Base-by-base conservation (phyloP, 2,888 invertebrate species). In the Baccha elongata region DNA sequence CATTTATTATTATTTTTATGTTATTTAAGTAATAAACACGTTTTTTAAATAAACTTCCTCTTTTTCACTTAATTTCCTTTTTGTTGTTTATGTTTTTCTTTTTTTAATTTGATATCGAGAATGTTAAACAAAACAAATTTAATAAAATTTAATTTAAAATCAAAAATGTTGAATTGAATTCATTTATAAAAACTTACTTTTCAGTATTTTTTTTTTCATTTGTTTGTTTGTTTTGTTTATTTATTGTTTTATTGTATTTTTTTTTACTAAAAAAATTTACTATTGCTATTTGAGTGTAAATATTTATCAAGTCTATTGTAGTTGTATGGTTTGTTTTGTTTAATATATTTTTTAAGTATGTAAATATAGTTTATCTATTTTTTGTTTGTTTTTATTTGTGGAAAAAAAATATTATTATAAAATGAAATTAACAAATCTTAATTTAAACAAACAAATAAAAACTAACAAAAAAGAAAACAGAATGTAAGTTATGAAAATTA, bases 281-380 rank as follows among this genome's bases (percentile, higher is more conserved):
- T 86, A 85, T 84, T 85, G 83, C 83, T 86, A 84, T 84, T 80
- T 86, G 83, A 81, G 84, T 74, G 85, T 84, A 78, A 81, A 84
- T 80, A 85, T 79, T 75, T 52, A 78, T 81, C 74, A 78, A 76
- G 78, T 81, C 84, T 72, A 81, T 85, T 76, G 78, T 84, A 84
- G 83, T 80, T 83, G 83, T 83, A 74, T 83, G 76, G 68, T 81
- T 80, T 84, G 73, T 73, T 74, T 44, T 60, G 58, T 71, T 55
- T 75, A 67, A 67, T 65, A 58, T 85, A 69, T 62, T 73, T 62
- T 80, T 84, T 73, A 85, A 80, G 65, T 84, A 80, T 84, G 76
- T 84, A 81, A 81, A 73, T 81, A 79, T 81, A 81, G 68, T 81
- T 68, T 81, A 75, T 84, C 74, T 84, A 83, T 83, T 84, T 75